phyloP scores from a whole-genome alignment of 2,797 vertebrate species.

The Gallinago solitaria region DNA sequence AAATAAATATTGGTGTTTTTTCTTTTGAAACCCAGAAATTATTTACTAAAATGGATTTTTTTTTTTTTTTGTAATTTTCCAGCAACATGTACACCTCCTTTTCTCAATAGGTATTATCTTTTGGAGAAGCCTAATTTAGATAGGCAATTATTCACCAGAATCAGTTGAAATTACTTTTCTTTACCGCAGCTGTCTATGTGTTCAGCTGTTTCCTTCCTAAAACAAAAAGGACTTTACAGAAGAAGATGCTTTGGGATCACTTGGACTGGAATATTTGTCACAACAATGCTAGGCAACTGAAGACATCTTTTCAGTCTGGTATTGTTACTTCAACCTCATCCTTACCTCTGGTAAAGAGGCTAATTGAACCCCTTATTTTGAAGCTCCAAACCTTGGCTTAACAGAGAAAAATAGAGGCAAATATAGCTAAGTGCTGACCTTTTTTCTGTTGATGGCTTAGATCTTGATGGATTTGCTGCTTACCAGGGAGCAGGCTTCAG shows the following conservation, averaged over 20 bases:
- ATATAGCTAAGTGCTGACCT: background rate
- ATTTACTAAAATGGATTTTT: background rate
- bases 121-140: background rate
- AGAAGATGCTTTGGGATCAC: background rate
- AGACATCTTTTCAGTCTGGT: background rate
- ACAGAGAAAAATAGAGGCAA: background rate
- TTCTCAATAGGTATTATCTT: background rate
- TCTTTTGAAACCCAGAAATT: background rate
- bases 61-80: background rate
- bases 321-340: background rate
- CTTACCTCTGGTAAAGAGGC: background rate
- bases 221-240: background rate
- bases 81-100: background rate
- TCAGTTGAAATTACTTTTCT: background rate
- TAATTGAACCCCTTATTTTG: background rate
- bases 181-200: background rate
- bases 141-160: background rate
- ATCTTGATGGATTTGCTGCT: background rate
- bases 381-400: background rate
- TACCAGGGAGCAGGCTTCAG: background rate
- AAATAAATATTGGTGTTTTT: background rate
- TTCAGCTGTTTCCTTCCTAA: background rate
- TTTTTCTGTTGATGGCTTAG: background rate
- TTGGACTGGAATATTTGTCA: background rate
- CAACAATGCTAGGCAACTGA: conserved; percentile 15